These are phyloP conservation scores for Eupithecia inturbata DNA, from an alignment of 2,888 invertebrate genomes.

Conservation along the genomic window DNA sequence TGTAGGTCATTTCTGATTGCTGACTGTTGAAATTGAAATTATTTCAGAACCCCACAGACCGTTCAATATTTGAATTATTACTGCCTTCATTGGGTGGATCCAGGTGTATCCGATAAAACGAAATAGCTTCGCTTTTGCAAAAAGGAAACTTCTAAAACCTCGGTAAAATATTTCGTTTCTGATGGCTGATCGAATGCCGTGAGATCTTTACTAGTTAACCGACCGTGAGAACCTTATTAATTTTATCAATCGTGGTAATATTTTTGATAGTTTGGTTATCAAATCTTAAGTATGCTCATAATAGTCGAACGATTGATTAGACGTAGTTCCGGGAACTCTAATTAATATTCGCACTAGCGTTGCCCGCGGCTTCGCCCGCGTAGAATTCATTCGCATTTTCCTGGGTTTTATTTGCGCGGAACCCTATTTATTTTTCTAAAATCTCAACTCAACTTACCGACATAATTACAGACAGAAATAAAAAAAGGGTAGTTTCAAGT, in stretches of 20 bases:
- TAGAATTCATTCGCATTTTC: too few relatives aligned
- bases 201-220: not conserved
- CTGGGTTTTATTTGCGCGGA: not conserved
- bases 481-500: too few relatives aligned
- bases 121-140: not conserved
- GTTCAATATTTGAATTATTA: not conserved
- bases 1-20: not conserved
- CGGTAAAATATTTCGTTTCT: not conserved
- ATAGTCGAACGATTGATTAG: too few relatives aligned
- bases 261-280: too few relatives aligned
- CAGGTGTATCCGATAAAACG: not conserved
- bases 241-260: too few relatives aligned
- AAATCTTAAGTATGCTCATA: too few relatives aligned
- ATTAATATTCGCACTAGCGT: too few relatives aligned
- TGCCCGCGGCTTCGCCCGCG: too few relatives aligned
- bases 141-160: not conserved
- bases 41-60: not conserved
- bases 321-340: not conserved
- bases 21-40: not conserved
- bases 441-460: too few relatives aligned
- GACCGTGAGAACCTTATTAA: too few relatives aligned
- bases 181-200: not conserved
- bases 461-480: too few relatives aligned
- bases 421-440: not conserved
- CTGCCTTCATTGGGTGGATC: slow-evolving; percentile 1